Evolutionary conservation across 2,797 vertebrate genomes (phyloP).

Genomic region (Anguilla anguilla): DNA sequence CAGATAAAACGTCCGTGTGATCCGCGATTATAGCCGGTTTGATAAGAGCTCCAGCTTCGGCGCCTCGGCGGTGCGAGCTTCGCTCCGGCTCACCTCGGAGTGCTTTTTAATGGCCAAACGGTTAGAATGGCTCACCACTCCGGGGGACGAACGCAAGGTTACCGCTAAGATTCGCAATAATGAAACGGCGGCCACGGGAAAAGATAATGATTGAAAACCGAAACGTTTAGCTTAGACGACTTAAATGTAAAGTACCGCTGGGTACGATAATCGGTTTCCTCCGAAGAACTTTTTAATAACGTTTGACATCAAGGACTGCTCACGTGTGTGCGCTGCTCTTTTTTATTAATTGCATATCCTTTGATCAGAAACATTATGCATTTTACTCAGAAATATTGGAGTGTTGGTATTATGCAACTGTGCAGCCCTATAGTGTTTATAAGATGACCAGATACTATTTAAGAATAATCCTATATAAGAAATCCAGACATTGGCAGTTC

Average conservation of each 20-base stretch:
- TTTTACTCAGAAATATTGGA: background rate
- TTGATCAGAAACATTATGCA: background rate
- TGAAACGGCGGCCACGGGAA: background rate
- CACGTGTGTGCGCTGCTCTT: background rate
- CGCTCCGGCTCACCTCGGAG: background rate
- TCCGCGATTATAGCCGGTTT: background rate
- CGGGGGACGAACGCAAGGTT: background rate
- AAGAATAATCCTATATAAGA: no score
- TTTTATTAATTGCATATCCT: background rate
- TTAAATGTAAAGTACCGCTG: background rate
- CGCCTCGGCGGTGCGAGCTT: background rate
- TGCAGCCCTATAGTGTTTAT: no score
- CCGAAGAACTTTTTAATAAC: background rate
- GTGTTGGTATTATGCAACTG: background rate
- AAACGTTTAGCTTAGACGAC: background rate
- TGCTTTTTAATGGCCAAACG: background rate
- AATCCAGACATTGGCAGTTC: no score
- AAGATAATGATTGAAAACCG: background rate
- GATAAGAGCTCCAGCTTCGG: background rate
- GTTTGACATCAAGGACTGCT: background rate
- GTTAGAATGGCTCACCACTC: background rate
- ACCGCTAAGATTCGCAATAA: background rate
- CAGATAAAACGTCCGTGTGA: conserved; percentile 9
- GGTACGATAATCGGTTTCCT: background rate
- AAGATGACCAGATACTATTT: background rate